Conservation (phyloP, 2,113 vertebrate species). For the Gambusia affinis region DNA sequence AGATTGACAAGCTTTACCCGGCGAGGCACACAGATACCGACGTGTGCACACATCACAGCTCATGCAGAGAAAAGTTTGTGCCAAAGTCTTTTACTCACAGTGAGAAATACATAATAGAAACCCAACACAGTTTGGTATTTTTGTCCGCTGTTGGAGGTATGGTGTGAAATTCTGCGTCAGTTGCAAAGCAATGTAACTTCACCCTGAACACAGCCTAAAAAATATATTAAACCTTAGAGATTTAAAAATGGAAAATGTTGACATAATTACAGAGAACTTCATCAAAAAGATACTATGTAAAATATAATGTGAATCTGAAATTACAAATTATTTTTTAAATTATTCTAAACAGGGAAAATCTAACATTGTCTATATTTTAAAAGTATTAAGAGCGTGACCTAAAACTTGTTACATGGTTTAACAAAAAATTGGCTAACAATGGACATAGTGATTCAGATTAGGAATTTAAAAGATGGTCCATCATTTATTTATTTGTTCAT, state of each 20-base stretch:
- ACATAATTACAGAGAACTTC: neutral
- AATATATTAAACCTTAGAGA: neutral
- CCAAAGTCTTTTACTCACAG: conserved; percentile 11
- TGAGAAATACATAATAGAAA: conserved; percentile 10
- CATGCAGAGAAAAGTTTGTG: conserved; percentile 48
- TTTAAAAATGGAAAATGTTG: neutral
- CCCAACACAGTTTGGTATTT: conserved; percentile 1
- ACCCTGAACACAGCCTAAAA: neutral
- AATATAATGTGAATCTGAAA: neutral
- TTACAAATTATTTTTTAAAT: neutral
- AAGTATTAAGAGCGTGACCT: neutral
- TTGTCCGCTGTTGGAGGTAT: neutral
- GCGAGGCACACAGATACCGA: conserved; percentile 16
- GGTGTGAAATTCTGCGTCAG: neutral
- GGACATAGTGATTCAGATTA: neutral
- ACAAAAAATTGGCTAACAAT: neutral
- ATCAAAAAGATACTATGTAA: neutral
- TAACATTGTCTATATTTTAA: neutral
- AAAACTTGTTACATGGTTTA: neutral
- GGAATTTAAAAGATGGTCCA: neutral
- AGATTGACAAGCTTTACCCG: conserved; percentile 25
- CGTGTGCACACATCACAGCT: conserved; percentile 54
- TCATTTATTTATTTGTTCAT: neutral
- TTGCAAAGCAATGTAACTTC: neutral
- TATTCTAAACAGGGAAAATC: neutral